Base-by-base conservation (phyloP, 2,888 invertebrate genomes). In the Rhingia campestris region DNA sequence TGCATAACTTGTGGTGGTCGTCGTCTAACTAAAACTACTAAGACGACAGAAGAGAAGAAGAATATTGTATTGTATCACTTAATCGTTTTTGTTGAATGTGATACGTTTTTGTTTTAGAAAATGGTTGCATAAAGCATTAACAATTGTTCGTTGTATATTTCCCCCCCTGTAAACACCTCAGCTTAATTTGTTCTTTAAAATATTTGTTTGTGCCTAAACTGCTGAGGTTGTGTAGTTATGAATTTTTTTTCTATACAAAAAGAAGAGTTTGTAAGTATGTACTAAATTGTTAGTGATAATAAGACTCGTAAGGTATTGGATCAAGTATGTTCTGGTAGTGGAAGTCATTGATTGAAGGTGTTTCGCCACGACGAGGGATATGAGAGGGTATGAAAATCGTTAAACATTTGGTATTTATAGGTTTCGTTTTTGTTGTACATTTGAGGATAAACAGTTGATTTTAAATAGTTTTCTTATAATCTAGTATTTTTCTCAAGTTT, bases 51-150 rank as follows among this genome's bases (percentile, higher is more conserved):
- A n/a, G 35, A 33, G 39, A 74, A 41, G 45, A 33, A n/a, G 45
- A 7, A 47, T 47, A 54, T 35, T 53, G 41, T 56, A 41, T 53
- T 54, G 14, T 43, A 35, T 49, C 58, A 47, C 47, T 63, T 35
- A 58, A 37, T 56, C 37, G 47, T 49, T 51, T 66, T 51, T 47
- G 45, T 63, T 64, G 12, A 64, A 64, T 74, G 74, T 74, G 74
- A 74, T 74, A 64, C 49, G 64, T 49, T 74, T 74, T 74, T 64
- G 56, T 64, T 64, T 56, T 64, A 56, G 53, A 61, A 72, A 64
- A 74, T 74, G 47, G 35, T 51, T 51, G 39, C 58, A 33, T 41
- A 66, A 2, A 45, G 12, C 30, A 39, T 7, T 22, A 35, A 41
- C 9, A 10, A 4, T 7, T 41, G 7, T 10, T 9, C 4, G 7